Base-by-base conservation (phyloP, 2,113 vertebrate genomes). In the Cyanistes caeruleus region DNA sequence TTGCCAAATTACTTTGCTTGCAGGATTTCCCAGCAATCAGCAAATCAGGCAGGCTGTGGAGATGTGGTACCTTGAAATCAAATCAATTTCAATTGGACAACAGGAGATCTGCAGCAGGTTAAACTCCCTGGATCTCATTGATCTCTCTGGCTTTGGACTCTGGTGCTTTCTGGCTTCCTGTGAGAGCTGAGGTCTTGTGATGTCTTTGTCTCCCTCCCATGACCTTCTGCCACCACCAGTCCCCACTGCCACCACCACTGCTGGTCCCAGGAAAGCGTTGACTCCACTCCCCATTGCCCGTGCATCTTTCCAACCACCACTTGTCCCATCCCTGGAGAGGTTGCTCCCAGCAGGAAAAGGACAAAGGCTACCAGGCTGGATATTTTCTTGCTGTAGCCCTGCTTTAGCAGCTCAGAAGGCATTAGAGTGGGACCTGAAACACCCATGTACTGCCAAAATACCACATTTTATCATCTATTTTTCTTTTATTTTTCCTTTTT, bases 401-500 rank as follows among this genome's bases (percentile, higher is more conserved):
- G 48, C 39, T 39, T 75, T 68, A 37, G 28, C 77, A 89, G 51
- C 85, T 91, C 31, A 69, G 41, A 43, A 85, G 59, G 11, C 16
- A 11, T 53, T n/a, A 62, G n/a, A 84, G 27, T 12, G 31, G 33
- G 63, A 86, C 37, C 49, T 9, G 52, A 81, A 91, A 94, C 81
- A 89, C 62, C 62, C 78, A 73, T 4, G 55, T 49, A 43, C 74
- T 93, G 70, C 74, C 53, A 56, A 91, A 91, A 89, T 2, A 30
- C 44, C 8, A 0, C 41, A 62, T 72, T 81, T 70, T 84, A 52
- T 67, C 53, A 74, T 33, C 24, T 37, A 3, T 14, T 86, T 77
- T n/a, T n/a, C 56, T 74, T 46, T 62, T 44, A 13, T 76, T 89
- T 63, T 86, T 89, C 69, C 80, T 84, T 87, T 89, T 91, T 94